These are phyloP conservation scores for Melanotaenia nigrans DNA, from an alignment of 2,797 vertebrate species.

Conservation along the genomic window DNA sequence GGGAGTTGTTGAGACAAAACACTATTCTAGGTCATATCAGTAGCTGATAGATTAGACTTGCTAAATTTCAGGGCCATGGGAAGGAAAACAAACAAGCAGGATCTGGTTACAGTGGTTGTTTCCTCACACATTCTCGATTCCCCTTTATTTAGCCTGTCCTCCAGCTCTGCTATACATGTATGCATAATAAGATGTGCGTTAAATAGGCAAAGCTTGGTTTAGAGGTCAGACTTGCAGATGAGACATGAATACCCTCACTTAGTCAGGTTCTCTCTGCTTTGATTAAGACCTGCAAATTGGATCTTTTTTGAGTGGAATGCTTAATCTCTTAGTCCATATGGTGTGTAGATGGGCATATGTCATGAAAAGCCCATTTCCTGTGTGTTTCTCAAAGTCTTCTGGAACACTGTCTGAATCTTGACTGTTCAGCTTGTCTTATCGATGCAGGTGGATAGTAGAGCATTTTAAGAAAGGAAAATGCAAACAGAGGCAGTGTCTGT, in stretches of 20 bases:
- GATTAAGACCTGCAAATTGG: conserved; percentile 59
- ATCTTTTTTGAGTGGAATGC: conserved; percentile 45
- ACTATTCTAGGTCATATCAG: conserved; percentile 69
- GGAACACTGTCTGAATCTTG: conserved; percentile 39
- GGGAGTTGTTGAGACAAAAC: conserved; percentile 56
- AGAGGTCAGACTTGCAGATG: conserved; percentile 69
- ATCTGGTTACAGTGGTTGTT: conserved; percentile 67
- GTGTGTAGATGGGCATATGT: conserved; percentile 61
- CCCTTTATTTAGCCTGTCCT: conserved; percentile 9
- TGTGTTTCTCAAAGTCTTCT: conserved; percentile 33
- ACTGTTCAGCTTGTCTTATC: conserved; percentile 45
- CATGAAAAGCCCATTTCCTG: conserved; percentile 67
- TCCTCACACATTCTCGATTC: conserved; percentile 40
- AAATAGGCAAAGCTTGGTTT: conserved; percentile 58
- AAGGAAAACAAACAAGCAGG: conserved; percentile 78
- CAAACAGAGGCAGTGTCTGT: conserved; percentile 23
- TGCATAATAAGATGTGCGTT: conserved; percentile 51
- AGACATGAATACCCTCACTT: conserved; percentile 41
- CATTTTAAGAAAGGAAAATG: conserved; percentile 32
- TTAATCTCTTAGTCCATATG: conserved; percentile 47
- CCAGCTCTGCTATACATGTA: conserved; percentile 47
- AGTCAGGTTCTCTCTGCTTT: conserved; percentile 56
- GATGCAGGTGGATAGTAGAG: conserved; percentile 44
- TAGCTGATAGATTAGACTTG: conserved; percentile 70
- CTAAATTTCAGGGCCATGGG: conserved; percentile 80